Percentiles rank a stretch among this genome's conserved stretches.
Conservation (phyloP, 2,113 vertebrate genomes). For the Aegotheles bennettii region DNA sequence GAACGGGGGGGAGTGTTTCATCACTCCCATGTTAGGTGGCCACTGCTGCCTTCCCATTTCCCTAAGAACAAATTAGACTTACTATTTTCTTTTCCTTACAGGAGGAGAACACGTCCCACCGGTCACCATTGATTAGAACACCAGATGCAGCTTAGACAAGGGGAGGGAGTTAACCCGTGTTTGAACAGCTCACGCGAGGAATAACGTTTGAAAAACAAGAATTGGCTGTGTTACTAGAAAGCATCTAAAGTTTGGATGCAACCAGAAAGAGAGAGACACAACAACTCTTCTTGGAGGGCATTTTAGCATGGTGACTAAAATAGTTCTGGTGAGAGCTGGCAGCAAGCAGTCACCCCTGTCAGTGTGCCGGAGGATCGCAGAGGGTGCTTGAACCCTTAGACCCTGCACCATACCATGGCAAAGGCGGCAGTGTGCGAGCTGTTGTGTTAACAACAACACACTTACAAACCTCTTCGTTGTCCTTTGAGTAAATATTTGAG, state of each 20-base stretch:
- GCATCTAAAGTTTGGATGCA: not conserved
- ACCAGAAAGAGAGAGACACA: not conserved
- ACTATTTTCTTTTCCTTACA: rapidly evolving
- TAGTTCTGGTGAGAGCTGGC: not conserved
- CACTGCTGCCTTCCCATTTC: not conserved
- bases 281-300: not conserved
- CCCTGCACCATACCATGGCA: rapidly evolving
- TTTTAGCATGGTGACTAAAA: not conserved
- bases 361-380: rapidly evolving
- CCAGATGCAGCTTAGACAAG: not conserved
- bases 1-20: rapidly evolving
- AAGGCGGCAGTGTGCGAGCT: not conserved
- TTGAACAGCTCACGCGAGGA: not conserved
- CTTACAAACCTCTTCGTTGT: not conserved
- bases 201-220: not conserved
- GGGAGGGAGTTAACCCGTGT: not conserved
- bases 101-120: not conserved
- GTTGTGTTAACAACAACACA: not conserved
- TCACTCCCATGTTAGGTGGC: not conserved
- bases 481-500: not conserved
- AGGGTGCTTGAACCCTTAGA: not conserved
- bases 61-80: not conserved
- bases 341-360: not conserved
- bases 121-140: not conserved
- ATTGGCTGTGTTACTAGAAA: not conserved